Conservation (phyloP, 1,140 invertebrate species). For the Ceratosolen solmsi region DNA sequence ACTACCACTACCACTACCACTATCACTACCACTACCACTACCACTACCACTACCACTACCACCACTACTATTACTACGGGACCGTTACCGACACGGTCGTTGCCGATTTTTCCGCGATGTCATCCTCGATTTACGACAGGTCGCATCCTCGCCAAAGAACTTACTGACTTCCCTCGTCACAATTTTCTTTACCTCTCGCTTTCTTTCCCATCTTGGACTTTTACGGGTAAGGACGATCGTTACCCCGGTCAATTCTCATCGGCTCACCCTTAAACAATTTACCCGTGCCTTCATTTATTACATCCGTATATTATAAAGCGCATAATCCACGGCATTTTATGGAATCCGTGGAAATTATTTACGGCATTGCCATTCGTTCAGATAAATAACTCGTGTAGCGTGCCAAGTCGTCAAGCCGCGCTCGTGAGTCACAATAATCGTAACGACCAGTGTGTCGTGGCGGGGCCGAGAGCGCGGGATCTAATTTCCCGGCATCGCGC, state of each 20-base stretch:
- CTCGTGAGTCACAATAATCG: constrained; percentile 48
- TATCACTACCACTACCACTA: too few relatives aligned
- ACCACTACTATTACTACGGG: too few relatives aligned
- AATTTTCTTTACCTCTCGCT: background rate
- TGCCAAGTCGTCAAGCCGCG: constrained; percentile 11
- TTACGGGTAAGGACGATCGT: too few relatives aligned
- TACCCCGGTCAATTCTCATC: background rate
- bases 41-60: too few relatives aligned
- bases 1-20: too few relatives aligned
- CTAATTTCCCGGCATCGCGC: constrained; percentile 6
- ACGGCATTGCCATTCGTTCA: constrained; percentile 49
- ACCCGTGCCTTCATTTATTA: background rate
- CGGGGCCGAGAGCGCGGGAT: background rate
- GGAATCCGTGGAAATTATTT: constrained; percentile 1
- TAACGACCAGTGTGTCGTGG: background rate
- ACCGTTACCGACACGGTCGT: too few relatives aligned
- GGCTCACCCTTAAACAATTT: background rate
- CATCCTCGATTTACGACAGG: background rate
- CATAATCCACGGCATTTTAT: constrained; percentile 4
- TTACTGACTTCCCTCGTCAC: background rate
- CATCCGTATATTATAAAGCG: constrained; percentile 13
- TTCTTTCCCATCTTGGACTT: too few relatives aligned
- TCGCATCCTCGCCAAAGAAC: background rate
- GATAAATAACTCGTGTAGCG: constrained; percentile 47
- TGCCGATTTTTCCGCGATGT: constrained; percentile 48